A percentile compares a stretch with the other conserved stretches of the same genome.
phyloP scores from a whole-genome alignment of 2,888 invertebrate genomes.

The Rotaria macrura region DNA sequence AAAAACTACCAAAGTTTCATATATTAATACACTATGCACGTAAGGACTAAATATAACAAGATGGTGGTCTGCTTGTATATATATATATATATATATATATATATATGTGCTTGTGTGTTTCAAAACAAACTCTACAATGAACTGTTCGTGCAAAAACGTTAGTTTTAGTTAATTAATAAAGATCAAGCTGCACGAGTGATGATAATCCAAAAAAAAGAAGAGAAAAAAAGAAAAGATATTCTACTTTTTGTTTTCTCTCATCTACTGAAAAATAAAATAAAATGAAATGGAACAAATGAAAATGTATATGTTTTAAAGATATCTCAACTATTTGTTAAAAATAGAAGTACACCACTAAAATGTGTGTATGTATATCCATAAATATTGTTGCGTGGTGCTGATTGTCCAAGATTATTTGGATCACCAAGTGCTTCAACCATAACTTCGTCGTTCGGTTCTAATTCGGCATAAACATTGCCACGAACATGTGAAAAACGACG shows the following conservation, averaged over 20 bases:
- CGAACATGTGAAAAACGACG: constrained; percentile 14
- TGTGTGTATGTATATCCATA: constrained; percentile 16
- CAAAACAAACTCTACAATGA: not conserved
- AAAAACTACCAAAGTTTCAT: not conserved
- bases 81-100: too few relatives aligned
- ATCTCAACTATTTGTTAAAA: not conserved
- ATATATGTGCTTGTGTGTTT: too few relatives aligned
- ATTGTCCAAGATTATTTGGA: not conserved
- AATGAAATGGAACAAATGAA: not conserved
- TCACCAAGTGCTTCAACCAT: constrained; percentile 3
- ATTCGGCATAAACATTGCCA: not conserved
- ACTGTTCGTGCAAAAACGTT: not conserved
- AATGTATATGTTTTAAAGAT: not conserved
- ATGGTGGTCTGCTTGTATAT: too few relatives aligned
- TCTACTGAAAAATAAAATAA: not conserved
- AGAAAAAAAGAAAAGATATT: not conserved
- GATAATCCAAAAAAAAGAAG: too few relatives aligned
- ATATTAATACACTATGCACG: too few relatives aligned
- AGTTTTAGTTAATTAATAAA: not conserved
- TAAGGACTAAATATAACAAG: not conserved
- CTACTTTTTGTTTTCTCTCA: not conserved
- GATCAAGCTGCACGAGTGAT: not conserved
- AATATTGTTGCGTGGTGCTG: constrained; percentile 3
- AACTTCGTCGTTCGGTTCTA: not conserved
- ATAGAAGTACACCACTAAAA: constrained; percentile 17